These are phyloP conservation scores for Cybosia mesomella DNA, from an alignment of 2,888 invertebrate genomes.

Conservation along the genomic window DNA sequence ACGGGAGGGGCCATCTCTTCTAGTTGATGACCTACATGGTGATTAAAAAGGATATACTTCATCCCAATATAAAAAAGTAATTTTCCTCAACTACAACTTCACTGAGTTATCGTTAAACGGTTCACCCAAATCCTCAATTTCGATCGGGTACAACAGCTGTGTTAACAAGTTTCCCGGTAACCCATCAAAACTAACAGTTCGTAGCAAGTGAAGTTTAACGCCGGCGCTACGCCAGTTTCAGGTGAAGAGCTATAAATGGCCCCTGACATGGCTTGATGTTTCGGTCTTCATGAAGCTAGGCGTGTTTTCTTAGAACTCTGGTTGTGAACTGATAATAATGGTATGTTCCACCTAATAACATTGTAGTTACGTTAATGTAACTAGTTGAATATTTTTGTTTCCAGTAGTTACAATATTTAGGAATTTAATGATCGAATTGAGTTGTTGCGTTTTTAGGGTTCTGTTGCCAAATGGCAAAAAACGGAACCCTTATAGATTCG, in stretches of 20 bases:
- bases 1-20: too few relatives aligned
- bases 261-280: background rate
- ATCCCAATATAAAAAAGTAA: too few relatives aligned
- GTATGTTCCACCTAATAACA: background rate
- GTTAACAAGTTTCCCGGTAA: slow-evolving; percentile 14
- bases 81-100: background rate
- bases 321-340: background rate
- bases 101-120: background rate
- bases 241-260: slow-evolving; percentile 13
- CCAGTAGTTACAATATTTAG: background rate
- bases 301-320: slow-evolving; percentile 11
- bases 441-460: background rate
- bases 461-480: too few relatives aligned
- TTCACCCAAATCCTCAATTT: slow-evolving; percentile 4
- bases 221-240: slow-evolving; percentile 9
- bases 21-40: too few relatives aligned
- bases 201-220: background rate
- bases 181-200: slow-evolving; percentile 13
- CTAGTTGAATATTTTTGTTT: background rate
- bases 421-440: background rate
- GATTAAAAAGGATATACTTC: too few relatives aligned
- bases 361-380: background rate
- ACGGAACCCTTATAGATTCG: too few relatives aligned
- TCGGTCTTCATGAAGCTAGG: background rate
- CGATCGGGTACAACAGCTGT: slow-evolving; percentile 3